Conservation (phyloP, 1,140 invertebrate species). For the Bombyx mori region ASM3026992v2 NC_085116.1:17215501-17216000, state of each 20-base stretch:
- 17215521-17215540: no score
- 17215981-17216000: neutral
- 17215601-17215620: no score
- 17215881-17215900: conserved; percentile 94
- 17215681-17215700: no score
- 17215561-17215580: no score
- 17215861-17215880: conserved; percentile 81
- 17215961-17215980: neutral
- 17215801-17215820: conserved; percentile 87
- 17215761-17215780: conserved; percentile 1
- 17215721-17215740: neutral
- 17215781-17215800: conserved; percentile 77
- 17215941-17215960: neutral
- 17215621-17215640: no score
- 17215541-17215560: no score
- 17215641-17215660: no score
- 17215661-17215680: no score
- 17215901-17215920: conserved; percentile 77
- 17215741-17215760: neutral
- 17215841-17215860: conserved; percentile 73
- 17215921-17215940: neutral
- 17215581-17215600: no score
- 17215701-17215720: no score
- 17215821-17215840: conserved; percentile 91
- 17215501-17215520: no score